A percentile compares a stretch with the other conserved stretches of the same genome.
Evolutionary conservation across 1,140 invertebrate genomes (phyloP).

Genomic region (Geopemphigus sp.): DNA sequence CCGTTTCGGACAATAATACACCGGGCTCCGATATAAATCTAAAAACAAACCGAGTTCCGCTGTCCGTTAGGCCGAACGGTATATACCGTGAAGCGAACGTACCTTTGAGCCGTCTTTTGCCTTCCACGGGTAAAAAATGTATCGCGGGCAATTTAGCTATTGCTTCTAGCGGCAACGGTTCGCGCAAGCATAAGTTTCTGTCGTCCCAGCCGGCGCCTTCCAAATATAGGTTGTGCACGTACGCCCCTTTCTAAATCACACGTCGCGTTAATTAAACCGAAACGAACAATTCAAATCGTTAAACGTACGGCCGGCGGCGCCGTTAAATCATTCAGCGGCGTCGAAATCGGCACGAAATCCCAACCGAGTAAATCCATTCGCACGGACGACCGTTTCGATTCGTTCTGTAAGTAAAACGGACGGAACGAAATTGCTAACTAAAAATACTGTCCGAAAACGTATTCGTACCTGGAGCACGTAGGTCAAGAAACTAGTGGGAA

Average conservation of each 20-base stretch:
- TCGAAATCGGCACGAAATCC: background rate
- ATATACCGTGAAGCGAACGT: too few relatives aligned
- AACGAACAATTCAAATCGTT: background rate
- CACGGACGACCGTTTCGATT: background rate
- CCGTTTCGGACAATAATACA: constrained; percentile 23
- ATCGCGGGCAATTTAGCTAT: constrained; percentile 80
- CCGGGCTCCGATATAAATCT: constrained; percentile 3
- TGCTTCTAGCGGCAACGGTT: constrained; percentile 81
- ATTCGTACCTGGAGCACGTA: background rate
- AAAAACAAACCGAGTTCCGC: too few relatives aligned
- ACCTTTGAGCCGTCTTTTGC: constrained; percentile 57
- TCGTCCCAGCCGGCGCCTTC: constrained; percentile 86
- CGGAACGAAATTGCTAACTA: background rate
- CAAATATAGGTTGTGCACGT: constrained; percentile 70
- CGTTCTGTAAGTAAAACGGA: constrained; percentile 10
- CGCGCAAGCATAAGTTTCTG: constrained; percentile 69
- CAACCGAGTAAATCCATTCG: too few relatives aligned
- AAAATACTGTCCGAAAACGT: background rate
- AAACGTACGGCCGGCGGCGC: constrained; percentile 54
- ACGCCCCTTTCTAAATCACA: constrained; percentile 59
- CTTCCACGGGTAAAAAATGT: constrained; percentile 62
- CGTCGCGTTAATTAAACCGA: background rate
- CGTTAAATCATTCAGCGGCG: constrained; percentile 70
- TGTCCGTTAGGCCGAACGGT: too few relatives aligned
- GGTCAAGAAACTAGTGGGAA: constrained; percentile 5